phyloP scores from a whole-genome alignment of 1,140 invertebrate species.

The Leptestheria dahalacensis region DNA sequence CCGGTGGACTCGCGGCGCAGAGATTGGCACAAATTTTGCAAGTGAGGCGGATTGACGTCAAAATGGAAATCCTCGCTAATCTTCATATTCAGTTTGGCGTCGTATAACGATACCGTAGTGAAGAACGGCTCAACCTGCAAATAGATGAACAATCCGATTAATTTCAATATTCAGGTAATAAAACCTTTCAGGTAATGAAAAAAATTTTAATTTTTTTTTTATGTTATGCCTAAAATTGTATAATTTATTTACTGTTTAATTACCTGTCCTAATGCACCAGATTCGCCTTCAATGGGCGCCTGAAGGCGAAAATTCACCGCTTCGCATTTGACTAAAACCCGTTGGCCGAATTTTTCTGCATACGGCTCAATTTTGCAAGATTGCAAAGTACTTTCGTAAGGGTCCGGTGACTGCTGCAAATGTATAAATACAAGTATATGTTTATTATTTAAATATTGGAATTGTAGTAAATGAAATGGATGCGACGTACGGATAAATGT shows the following conservation, averaged over 20 bases:
- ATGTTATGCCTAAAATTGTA: too few relatives aligned
- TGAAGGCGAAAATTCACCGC: conserved; percentile 65
- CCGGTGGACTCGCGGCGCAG: too few relatives aligned
- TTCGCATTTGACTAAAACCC: conserved; percentile 66
- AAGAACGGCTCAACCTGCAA: conserved; percentile 82
- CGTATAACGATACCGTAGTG: conserved; percentile 68
- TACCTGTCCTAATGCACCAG: conserved; percentile 58
- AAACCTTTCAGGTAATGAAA: conserved; percentile 13
- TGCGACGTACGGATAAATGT: conserved; percentile 43
- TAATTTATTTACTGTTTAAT: too few relatives aligned
- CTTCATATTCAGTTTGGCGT: conserved; percentile 67
- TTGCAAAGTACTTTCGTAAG: not conserved
- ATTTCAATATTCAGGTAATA: conserved; percentile 16
- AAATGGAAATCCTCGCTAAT: conserved; percentile 87
- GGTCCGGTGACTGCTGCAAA: too few relatives aligned
- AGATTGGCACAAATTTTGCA: conserved; percentile 26
- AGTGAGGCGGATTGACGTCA: conserved; percentile 60
- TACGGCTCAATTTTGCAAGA: conserved; percentile 41
- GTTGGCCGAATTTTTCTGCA: conserved; percentile 68
- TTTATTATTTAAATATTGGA: too few relatives aligned
- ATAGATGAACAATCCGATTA: conserved; percentile 19
- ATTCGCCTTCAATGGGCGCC: conserved; percentile 57
- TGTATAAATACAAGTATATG: too few relatives aligned
- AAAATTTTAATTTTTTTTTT: conserved; percentile 12
- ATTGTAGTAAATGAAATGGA: too few relatives aligned